Percentiles rank a stretch among this genome's conserved stretches.
Conservation (phyloP, 53 echinoderm and acorn worm species). For the Temnopleurus reevesii region DNA sequence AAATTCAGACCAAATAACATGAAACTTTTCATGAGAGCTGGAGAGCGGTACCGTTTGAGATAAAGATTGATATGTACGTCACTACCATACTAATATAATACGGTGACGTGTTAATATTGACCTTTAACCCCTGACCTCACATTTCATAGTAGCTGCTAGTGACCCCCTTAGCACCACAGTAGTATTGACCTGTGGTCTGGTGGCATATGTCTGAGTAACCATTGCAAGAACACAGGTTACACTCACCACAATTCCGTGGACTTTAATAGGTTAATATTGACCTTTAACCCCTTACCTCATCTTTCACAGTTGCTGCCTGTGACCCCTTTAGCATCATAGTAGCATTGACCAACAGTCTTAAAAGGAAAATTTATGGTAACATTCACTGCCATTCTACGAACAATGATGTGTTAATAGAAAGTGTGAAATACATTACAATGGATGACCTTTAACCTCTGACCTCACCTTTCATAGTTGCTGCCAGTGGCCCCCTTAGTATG, state of each 20-base stretch:
- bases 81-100: too few relatives aligned
- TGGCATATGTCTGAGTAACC: slow-evolving; percentile 77
- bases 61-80: too few relatives aligned
- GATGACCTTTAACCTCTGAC: not conserved
- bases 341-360: slow-evolving; percentile 64
- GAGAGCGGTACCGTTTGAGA: too few relatives aligned
- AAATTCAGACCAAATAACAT: too few relatives aligned
- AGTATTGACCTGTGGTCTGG: slow-evolving; percentile 58
- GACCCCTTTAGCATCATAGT: slow-evolving; percentile 92
- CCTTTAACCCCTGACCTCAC: slow-evolving; percentile 48
- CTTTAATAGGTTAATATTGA: slow-evolving; percentile 61
- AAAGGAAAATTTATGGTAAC: too few relatives aligned
- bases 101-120: too few relatives aligned
- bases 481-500: too few relatives aligned
- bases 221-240: slow-evolving; percentile 76
- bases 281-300: slow-evolving; percentile 54
- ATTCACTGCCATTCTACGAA: too few relatives aligned
- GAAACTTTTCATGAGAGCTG: too few relatives aligned
- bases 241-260: slow-evolving; percentile 75
- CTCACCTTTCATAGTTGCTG: too few relatives aligned
- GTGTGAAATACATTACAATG: too few relatives aligned
- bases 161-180: slow-evolving; percentile 87
- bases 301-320: slow-evolving; percentile 77
- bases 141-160: slow-evolving; percentile 70
- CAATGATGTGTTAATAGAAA: too few relatives aligned